These are phyloP conservation scores for Onychomys leucogaster DNA, from an alignment of 2,797 vertebrate genomes.

Conservation along the genomic window DNA sequence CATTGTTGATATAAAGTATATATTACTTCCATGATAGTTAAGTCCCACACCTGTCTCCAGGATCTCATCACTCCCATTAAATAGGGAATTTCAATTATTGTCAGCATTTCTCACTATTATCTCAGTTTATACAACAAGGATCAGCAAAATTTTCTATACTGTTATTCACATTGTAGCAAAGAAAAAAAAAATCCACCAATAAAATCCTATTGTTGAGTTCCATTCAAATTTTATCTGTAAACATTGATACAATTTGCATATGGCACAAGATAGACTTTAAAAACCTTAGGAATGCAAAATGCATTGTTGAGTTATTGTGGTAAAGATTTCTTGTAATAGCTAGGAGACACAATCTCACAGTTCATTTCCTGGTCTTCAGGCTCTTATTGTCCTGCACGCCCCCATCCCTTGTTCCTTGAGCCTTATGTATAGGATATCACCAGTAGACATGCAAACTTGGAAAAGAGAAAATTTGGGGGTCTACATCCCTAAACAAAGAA, in stretches of 20 bases:
- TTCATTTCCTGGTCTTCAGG: not conserved
- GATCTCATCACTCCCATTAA: not conserved
- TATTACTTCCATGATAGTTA: not conserved
- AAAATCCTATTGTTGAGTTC: not conserved
- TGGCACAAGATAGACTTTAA: not conserved
- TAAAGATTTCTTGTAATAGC: not conserved
- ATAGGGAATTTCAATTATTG: not conserved
- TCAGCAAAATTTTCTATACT: not conserved
- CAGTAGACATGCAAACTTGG: not conserved
- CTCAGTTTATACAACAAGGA: not conserved
- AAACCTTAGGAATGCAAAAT: not conserved
- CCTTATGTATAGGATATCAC: not conserved
- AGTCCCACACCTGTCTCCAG: not conserved
- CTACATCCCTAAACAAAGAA: not conserved
- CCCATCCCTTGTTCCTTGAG: not conserved
- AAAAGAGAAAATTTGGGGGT: not conserved
- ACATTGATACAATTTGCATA: not conserved
- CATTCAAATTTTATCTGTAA: constrained; percentile 1
- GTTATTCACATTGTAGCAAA: not conserved
- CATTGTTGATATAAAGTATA: not conserved
- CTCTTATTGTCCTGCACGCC: not conserved
- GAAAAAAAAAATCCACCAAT: not conserved
- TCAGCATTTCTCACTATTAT: not conserved
- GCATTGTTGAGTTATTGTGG: not conserved
- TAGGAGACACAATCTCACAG: not conserved